These are phyloP conservation scores for Agriopis marginaria DNA, from an alignment of 2,888 invertebrate genomes.

Conservation along the genomic window DNA sequence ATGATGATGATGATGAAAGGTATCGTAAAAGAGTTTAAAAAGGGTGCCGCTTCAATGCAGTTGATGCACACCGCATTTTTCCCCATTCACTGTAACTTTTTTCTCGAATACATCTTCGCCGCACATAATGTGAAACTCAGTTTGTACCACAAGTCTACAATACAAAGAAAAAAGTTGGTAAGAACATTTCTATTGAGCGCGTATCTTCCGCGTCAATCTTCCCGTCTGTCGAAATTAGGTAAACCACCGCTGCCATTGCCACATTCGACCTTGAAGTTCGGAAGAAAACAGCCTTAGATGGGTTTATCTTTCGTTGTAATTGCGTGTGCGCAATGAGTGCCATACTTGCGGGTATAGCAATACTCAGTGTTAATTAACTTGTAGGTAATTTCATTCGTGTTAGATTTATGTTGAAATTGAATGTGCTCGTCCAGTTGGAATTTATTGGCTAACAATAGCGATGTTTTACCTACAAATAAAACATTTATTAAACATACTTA, in stretches of 20 bases:
- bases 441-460: neutral
- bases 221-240: slow-evolving; percentile 42
- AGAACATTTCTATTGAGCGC: neutral
- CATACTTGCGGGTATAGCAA: slow-evolving; percentile 30
- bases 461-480: too few species aligned
- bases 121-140: neutral
- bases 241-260: slow-evolving; percentile 31
- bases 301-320: slow-evolving; percentile 40
- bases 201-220: slow-evolving; percentile 26
- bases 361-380: slow-evolving; percentile 23
- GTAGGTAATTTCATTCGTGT: slow-evolving; percentile 16
- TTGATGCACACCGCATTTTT: neutral
- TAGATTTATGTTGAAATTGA: slow-evolving; percentile 12
- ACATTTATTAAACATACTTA: too few species aligned
- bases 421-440: slow-evolving; percentile 1
- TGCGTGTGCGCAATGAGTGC: slow-evolving; percentile 42
- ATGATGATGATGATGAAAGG: too few species aligned
- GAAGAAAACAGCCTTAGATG: slow-evolving; percentile 38
- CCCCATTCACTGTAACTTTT: neutral
- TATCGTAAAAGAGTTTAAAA: too few species aligned
- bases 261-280: slow-evolving; percentile 38
- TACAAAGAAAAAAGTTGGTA: neutral
- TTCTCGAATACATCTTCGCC: neutral
- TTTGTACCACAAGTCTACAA: neutral
- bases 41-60: neutral